Base-by-base conservation (phyloP, 2,113 vertebrate species). In the Electrona antarctica region DNA sequence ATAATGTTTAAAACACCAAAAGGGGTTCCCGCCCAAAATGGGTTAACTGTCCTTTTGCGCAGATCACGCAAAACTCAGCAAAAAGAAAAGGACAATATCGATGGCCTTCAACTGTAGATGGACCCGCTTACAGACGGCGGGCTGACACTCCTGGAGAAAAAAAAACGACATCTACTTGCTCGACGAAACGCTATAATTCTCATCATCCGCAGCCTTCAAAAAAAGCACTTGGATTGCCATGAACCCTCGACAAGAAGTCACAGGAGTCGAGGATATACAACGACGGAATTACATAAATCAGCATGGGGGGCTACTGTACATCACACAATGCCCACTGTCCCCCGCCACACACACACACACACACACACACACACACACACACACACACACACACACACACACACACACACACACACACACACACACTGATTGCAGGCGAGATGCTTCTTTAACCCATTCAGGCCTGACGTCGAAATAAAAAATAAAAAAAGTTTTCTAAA, bases 361-460 rank as follows among this genome's bases (percentile, higher is more conserved):
- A 4, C 33, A 41, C 33, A 41, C 33, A 41, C 33, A 41, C 33
- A 41, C 33, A 41, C 33, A 41, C 33, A 41, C 33, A 4, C 33
- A 1, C 33, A 41, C 33, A 33, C 29, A 29, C 11, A 29, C 63
- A n/a, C n/a, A 21, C 48, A 8, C n/a, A 57, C 64, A 62, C 73
- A 69, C 48, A 1, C 87, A n/a, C 58, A n/a, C 47, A 60, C 3
- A 47, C 62, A 60, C 0, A 21, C 48, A 8, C n/a, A 57, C 64
- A 62, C 73, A 69, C 48, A 1, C 87, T 88, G 88, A 90, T 88
- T 88, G 89, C 79, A 64, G 64, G 67, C 64, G 47, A 65, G 69
- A 77, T 76, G 74, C 80, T 87, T 86, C 73, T 81, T 82, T 82
- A n/a, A n/a, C n/a, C n/a, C n/a, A n/a, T n/a, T n/a, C n/a, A n/a